Evolutionary conservation across 2,888 invertebrate species (phyloP), one percentile per base, ranked within the genome.

Genomic region (Carabus problematicus): DNA sequence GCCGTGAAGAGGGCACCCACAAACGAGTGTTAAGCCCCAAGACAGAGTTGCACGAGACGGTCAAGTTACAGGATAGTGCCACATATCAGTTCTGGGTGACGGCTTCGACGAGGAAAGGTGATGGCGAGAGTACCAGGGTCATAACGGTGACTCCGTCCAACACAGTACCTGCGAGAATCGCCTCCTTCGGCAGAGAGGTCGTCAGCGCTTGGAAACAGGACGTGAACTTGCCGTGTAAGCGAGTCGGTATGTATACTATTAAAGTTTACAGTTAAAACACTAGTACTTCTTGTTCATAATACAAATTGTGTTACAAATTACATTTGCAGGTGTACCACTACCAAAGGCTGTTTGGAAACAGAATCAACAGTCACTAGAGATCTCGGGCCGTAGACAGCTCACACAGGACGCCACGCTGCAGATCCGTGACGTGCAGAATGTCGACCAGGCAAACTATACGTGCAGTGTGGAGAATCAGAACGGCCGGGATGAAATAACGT

Each of bases 381-480:
- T 90, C 1, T 90, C 89, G 41, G 80, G 90, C 56, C 81, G 89
- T 71, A 85, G 90, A 79, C 87, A 89, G 72, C 85, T 91, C 70
- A 84, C 87, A 67, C 83, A 83, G 75, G 88, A 93, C 75, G 92
- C 92, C 0, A 91, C 92, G 1, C 83, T 94, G 19, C 86, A 89
- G 60, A 90, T 94, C 72, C 88, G 89, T 80, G 93, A 91, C 73
- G 84, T 92, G 3, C 92, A 93, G 79, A 89, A 90, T 73, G 88
- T 88, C 18, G 95, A 96, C 81, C 92, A 92, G 74, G 95, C 94
- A 11, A 95, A 95, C 83, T 97, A 95, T 81, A 93, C 94, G 0
- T 97, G 96, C 78, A 84, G 86, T 42, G 94, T 94, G 0, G 92
- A 93, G 77, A 96, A 97, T 79, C 86, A 86, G 8, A 89, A 93